Percentiles rank a stretch among this genome's conserved stretches.
These are phyloP conservation scores for Entelurus aequoreus DNA, from an alignment of 2,113 vertebrate genomes.

Conservation along the genomic window DNA sequence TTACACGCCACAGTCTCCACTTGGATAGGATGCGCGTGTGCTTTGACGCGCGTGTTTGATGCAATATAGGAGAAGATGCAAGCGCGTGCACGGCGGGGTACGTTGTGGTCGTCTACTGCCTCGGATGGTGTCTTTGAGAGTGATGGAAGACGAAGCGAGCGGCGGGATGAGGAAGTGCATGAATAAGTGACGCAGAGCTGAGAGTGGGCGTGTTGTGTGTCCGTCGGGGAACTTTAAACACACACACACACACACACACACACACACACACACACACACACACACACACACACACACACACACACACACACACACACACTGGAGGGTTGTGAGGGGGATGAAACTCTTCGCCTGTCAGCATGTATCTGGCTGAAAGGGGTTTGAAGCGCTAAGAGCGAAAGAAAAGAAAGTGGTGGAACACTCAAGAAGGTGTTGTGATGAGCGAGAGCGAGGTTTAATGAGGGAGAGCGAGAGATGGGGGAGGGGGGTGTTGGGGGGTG, in stretches of 20 bases:
- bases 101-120: not conserved
- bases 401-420: constrained; percentile 17
- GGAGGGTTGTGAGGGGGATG: not conserved
- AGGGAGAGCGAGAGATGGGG: constrained; percentile 24
- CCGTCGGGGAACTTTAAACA: constrained; percentile 26
- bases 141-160: constrained; percentile 13
- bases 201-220: constrained; percentile 39
- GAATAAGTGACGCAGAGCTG: constrained; percentile 64
- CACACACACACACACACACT: not conserved
- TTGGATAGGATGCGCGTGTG: no score
- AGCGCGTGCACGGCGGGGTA: no score
- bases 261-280: no score
- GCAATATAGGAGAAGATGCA: no score
- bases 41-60: no score
- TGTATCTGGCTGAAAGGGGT: constrained; percentile 56
- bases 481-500: no score
- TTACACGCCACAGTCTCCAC: no score
- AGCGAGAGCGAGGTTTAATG: constrained; percentile 38
- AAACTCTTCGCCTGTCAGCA: constrained; percentile 59
- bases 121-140: not conserved
- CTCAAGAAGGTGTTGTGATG: constrained; percentile 38
- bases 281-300: no score
- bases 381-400: constrained; percentile 16
- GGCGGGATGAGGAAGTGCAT: constrained; percentile 42
- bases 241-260: no score